A percentile compares a stretch with the other conserved stretches of the same genome.
phyloP scores from a whole-genome alignment of 2,888 invertebrate species.

The Eupithecia abbreviata region DNA sequence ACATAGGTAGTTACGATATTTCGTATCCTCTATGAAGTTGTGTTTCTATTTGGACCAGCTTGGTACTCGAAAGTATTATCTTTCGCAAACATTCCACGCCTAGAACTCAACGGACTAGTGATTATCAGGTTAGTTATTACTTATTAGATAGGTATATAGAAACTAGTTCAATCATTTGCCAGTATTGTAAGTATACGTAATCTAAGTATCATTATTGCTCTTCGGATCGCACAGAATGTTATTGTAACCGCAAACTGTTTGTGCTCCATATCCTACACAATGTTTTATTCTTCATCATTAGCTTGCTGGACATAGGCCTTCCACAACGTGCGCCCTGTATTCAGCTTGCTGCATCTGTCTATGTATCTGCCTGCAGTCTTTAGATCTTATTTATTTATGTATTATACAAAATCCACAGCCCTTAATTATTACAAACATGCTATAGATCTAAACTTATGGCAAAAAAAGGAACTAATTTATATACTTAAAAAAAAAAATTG shows the following conservation, averaged over 20 bases:
- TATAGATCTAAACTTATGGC: too few species aligned
- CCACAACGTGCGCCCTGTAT: too few species aligned
- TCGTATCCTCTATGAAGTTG: neutral
- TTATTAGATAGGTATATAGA: constrained; percentile 3
- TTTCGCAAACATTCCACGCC: constrained; percentile 14
- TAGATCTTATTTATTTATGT: too few species aligned
- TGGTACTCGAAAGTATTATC: constrained; percentile 16
- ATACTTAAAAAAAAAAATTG: too few species aligned
- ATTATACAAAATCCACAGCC: too few species aligned
- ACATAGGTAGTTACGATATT: neutral
- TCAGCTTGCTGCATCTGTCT: too few species aligned
- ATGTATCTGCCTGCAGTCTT: too few species aligned
- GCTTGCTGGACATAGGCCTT: too few species aligned
- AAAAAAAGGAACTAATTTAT: too few species aligned
- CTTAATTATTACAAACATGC: too few species aligned
- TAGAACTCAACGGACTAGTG: constrained; percentile 3
- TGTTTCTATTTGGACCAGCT: neutral
- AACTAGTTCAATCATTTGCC: constrained; percentile 29
- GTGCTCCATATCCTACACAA: constrained; percentile 54
- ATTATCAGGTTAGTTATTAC: constrained; percentile 2
- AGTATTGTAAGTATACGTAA: constrained; percentile 19
- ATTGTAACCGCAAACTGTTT: constrained; percentile 64
- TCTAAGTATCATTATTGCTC: constrained; percentile 21
- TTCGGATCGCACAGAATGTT: constrained; percentile 51
- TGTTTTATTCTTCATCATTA: constrained; percentile 7